These are phyloP conservation scores for Coelopa frigida DNA, from an alignment of 1,140 invertebrate genomes.

Conservation along the genomic window DNA sequence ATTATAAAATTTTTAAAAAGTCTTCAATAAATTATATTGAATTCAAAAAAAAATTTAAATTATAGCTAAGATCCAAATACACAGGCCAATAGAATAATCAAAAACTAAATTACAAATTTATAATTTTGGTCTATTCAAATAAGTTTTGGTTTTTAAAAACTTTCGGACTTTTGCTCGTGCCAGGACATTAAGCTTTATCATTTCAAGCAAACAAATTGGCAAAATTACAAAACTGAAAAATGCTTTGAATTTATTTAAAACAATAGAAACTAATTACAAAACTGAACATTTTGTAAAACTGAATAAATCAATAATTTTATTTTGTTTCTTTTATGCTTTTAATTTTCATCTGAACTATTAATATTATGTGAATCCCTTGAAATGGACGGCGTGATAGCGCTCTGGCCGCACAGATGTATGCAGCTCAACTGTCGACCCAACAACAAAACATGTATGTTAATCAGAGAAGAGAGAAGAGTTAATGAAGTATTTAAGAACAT, in stretches of 20 bases:
- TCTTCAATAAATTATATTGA: no score
- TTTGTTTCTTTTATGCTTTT: constrained; percentile 37
- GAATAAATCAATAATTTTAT: constrained; percentile 23
- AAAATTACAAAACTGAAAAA: constrained; percentile 8
- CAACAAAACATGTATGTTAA: constrained; percentile 81
- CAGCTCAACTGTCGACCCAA: constrained; percentile 79
- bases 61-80: no score
- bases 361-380: constrained; percentile 20
- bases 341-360: constrained; percentile 19
- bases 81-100: no score
- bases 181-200: constrained; percentile 36
- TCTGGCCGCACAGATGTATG: constrained; percentile 92
- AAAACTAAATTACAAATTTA: no score
- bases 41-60: no score
- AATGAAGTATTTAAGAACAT: constrained; percentile 5
- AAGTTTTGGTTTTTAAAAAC: no score
- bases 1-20: no score
- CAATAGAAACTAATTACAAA: constrained; percentile 9
- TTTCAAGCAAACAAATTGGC: constrained; percentile 16
- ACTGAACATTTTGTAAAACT: constrained; percentile 12
- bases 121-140: no score
- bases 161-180: constrained; percentile 30
- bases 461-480: constrained; percentile 4
- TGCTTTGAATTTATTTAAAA: no score
- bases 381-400: constrained; percentile 55